Conservation (phyloP, 1,140 invertebrate genomes). For the Sitobion miscanthi region DNA sequence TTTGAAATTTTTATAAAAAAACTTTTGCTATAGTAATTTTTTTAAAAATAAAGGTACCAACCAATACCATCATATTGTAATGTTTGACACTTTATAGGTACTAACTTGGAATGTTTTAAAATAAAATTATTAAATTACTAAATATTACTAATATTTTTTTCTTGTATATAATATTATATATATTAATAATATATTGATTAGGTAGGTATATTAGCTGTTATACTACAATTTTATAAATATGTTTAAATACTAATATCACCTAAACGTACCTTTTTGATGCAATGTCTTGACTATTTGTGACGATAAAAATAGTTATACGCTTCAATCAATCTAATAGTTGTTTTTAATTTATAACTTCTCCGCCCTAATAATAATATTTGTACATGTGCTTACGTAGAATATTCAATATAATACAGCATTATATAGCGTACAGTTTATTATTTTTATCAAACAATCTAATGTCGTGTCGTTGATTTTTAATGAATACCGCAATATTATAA, state of each 20-base stretch:
- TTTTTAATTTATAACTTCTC: neutral
- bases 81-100: too few relatives aligned
- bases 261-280: neutral
- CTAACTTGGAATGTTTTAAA: too few relatives aligned
- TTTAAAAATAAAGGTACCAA: too few relatives aligned
- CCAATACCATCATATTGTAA: too few relatives aligned
- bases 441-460: conserved; percentile 31
- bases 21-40: too few relatives aligned
- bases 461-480: conserved; percentile 28
- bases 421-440: conserved; percentile 30
- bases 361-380: neutral
- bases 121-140: too few relatives aligned
- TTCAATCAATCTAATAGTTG: neutral
- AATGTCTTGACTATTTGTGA: neutral
- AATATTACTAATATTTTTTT: too few relatives aligned
- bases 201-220: neutral
- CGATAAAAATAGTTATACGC: neutral
- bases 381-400: neutral
- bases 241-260: neutral
- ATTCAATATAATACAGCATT: neutral
- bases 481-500: neutral
- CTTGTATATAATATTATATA: too few relatives aligned
- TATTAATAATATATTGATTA: neutral
- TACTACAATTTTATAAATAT: neutral
- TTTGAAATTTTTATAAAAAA: too few relatives aligned